phyloP scores from a whole-genome alignment of 2,797 vertebrate genomes.

The Myotis pilosus region DNA sequence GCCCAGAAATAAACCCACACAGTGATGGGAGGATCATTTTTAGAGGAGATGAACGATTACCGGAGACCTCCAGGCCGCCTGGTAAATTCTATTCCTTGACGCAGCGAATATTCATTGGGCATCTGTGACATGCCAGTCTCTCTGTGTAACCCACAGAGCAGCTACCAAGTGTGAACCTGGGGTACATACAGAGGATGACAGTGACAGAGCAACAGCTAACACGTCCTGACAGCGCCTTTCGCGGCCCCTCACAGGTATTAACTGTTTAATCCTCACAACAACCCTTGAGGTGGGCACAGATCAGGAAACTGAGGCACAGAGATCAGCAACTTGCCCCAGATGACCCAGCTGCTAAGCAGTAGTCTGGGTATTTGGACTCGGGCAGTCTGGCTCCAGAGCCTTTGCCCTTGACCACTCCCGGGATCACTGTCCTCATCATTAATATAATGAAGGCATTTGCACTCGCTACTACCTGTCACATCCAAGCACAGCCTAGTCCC shows the following conservation, averaged over 20 bases:
- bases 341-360: background rate
- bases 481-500: too few species aligned
- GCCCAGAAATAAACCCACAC: background rate
- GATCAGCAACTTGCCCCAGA: background rate
- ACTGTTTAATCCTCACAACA: background rate
- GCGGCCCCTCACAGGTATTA: background rate
- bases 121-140: background rate
- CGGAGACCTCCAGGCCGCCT: background rate
- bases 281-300: background rate
- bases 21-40: background rate
- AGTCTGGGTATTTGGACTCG: background rate
- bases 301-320: background rate
- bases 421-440: background rate
- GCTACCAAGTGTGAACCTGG: background rate
- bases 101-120: background rate
- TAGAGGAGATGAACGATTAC: background rate
- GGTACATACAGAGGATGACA: background rate
- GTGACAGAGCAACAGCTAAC: background rate
- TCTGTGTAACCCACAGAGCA: background rate
- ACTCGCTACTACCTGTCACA: background rate
- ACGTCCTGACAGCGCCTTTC: background rate
- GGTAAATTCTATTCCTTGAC: constrained; percentile 11
- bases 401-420: too few species aligned
- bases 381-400: background rate
- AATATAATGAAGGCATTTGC: background rate